Evolutionary conservation across 2,888 invertebrate genomes (phyloP), one percentile per base, ranked within the genome.

Genomic region (Spilarctia lutea): DNA sequence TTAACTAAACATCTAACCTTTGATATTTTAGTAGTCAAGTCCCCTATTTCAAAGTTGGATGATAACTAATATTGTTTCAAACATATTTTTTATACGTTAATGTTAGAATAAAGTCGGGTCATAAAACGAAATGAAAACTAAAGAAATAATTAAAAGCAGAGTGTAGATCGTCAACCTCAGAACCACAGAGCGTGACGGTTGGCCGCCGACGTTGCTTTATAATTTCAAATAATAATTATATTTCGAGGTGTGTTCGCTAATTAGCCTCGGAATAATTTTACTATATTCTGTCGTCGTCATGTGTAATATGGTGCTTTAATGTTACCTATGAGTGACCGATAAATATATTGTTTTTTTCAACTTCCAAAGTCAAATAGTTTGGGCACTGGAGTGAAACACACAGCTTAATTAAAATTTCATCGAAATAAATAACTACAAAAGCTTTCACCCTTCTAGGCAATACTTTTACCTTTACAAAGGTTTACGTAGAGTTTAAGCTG

Each of bases 171-270:
- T 92, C 92, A 92, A 91, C 86, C 93, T 84, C 91, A 89, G 83
- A 83, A 68, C 81, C 89, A 87, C 87, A 85, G 86, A 94, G 90
- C 94, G 93, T 93, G 94, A 94, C 95, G 92, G 85, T 85, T 85
- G 86, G 88, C 89, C 89, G 56, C 88, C 89, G 88, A 88, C 89
- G 87, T 90, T 90, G 75, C 91, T 90, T 92, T 91, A 91, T 92
- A 92, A 92, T 92, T 93, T 92, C 89, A 92, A 91, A 92, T 90
- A 92, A 91, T 92, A 89, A 93, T 93, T 92, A 92, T 92, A 92
- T 91, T 91, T 91, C 84, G 88, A 89, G 88, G 88, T 89, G 88
- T 86, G 90, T 87, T 84, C 89, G 85, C 91, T 94, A 93, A 94
- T 94, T 94, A 94, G 88, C 84, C 86, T 83, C 79, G 82, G 88